A percentile compares a stretch with the other conserved stretches of the same genome.
Conservation (phyloP, 2,113 vertebrate species). For the Pachypanchax playfairii region DNA sequence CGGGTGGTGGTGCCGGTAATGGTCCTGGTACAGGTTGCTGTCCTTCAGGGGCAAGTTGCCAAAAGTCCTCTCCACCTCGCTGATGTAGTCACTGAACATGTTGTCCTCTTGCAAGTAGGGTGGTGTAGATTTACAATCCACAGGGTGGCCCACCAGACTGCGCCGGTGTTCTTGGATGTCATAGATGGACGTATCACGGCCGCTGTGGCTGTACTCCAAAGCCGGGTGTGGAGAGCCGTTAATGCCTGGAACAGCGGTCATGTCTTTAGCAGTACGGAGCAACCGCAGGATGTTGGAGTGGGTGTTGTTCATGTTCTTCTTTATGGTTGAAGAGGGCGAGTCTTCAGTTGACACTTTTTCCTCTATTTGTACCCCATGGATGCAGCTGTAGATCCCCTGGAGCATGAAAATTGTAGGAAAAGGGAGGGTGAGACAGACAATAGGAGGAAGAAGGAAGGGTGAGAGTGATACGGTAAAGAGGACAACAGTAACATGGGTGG, state of each 20-base stretch:
- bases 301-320: slow-evolving; percentile 99
- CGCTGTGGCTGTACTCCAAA: slow-evolving; percentile 93
- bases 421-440: slow-evolving; percentile 56
- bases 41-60: slow-evolving; percentile 98
- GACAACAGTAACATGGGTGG: slow-evolving; percentile 29
- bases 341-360: slow-evolving; percentile 94
- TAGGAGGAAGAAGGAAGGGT: slow-evolving; percentile 38
- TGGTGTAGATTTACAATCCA: slow-evolving; percentile 80
- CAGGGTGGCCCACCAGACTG: slow-evolving; percentile 85
- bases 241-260: slow-evolving; percentile 96
- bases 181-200: slow-evolving; percentile 89
- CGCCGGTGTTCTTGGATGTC: slow-evolving; percentile 97
- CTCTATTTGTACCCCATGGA: slow-evolving; percentile 96
- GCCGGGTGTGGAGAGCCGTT: slow-evolving; percentile 97
- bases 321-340: slow-evolving; percentile 96
- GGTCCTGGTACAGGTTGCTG: slow-evolving; percentile 97
- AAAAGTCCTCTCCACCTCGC: slow-evolving; percentile 98
- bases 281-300: slow-evolving; percentile 98
- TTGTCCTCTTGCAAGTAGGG: slow-evolving; percentile 98
- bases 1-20: slow-evolving; percentile 95
- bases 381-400: slow-evolving; percentile 99
- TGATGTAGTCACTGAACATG: slow-evolving; percentile 98
- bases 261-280: slow-evolving; percentile 97
- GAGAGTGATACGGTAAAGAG: slow-evolving; percentile 30
- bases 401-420: slow-evolving; percentile 50